Evolutionary conservation across 2,113 vertebrate genomes (phyloP).

Genomic region (Abramis brama): DNA sequence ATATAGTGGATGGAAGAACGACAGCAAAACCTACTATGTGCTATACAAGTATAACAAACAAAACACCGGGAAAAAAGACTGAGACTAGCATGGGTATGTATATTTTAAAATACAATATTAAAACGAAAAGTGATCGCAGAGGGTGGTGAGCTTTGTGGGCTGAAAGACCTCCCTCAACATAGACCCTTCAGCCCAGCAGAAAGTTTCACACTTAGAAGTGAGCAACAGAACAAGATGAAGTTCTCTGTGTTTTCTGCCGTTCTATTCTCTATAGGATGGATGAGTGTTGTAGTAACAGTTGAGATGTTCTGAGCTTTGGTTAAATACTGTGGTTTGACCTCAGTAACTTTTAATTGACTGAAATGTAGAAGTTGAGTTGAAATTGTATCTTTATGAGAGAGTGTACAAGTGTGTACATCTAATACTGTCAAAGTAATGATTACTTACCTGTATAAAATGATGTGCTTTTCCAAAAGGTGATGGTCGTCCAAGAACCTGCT

Average conservation of each 20-base stretch:
- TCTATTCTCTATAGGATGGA: not conserved
- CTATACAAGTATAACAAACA: not conserved
- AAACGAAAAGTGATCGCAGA: constrained; percentile 11
- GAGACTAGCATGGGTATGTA: not conserved
- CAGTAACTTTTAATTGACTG: not conserved
- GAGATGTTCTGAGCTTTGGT: not conserved
- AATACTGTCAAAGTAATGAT: not conserved
- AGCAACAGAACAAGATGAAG: constrained; percentile 7
- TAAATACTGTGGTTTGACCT: not conserved
- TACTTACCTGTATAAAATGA: not conserved
- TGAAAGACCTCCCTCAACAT: constrained; percentile 40
- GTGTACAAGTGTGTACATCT: not conserved
- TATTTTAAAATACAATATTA: not conserved
- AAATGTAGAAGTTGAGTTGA: not conserved
- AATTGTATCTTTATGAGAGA: not conserved
- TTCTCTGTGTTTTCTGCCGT: not conserved
- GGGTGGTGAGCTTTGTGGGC: constrained; percentile 26
- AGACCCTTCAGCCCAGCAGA: not conserved
- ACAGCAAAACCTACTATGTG: too few relatives aligned
- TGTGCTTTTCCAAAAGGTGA: constrained; percentile 21
- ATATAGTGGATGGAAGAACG: too few relatives aligned
- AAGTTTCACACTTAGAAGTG: too few relatives aligned
- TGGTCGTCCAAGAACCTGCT: rapidly evolving
- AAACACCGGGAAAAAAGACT: not conserved
- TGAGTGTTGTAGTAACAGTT: not conserved